Evolutionary conservation across 2,888 invertebrate genomes (phyloP), one percentile per base, ranked within the genome.

Genomic region (Lepidochitona cinerea): DNA sequence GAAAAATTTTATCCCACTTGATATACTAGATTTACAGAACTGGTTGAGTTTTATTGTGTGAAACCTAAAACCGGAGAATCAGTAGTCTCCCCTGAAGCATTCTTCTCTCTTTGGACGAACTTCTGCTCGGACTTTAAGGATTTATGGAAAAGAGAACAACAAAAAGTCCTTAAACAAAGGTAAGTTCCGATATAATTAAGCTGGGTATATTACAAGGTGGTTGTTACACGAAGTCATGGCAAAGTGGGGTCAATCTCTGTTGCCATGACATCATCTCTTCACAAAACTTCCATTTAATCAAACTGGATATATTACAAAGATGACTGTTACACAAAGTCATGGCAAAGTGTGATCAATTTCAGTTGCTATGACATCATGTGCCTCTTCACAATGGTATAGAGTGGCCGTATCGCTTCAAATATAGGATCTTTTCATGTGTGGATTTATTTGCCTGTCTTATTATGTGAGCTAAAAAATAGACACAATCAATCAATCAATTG

Each of bases 51-150:
- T 59, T 59, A 29, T 9, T 59, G 59, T 26, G 59, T 59, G 32
- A 29, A 23, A 26, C 95, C 97, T 0, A 97, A 95, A 91, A 93
- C 94, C 14, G 94, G 95, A 18, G 92, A 92, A 72, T 94, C 94
- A 70, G 93, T 94, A 75, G 94, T 95, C 71, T 89, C 88, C 23
- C 97, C 97, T 0, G 95, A 95, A 86, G 96, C 97, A 84, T 98
- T 98, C 90, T 98, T 97, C 88, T 93, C 94, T 73, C 92, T 95
- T 70, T 98, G 98, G 98, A 93, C 94, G 4, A 93, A 94, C 72
- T 98, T 98, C 92, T 96, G 96, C 89, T 93, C 94, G 74, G 98
- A 98, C 90, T 97, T 98, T 89, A 97, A 97, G 91, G 96, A 96
- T 88, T 95, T 97, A 83, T 98, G 96, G 94, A 97, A 97, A 86